Evolutionary conservation across 2,797 vertebrate genomes (phyloP), one percentile per base, ranked within the genome.

Genomic region (Petrocephalus sullivani): DNA sequence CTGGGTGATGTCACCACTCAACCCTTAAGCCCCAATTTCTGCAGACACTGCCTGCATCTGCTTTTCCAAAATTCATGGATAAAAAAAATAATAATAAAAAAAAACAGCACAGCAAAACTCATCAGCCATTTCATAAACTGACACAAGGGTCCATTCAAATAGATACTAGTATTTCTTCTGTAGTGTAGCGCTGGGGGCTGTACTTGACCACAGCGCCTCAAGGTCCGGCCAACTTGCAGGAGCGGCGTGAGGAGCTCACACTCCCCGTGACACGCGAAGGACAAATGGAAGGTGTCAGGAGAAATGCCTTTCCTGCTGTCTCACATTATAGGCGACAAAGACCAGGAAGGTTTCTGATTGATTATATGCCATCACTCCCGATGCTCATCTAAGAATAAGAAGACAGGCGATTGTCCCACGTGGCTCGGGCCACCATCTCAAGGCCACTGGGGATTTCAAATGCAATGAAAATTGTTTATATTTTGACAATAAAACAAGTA

Each of bases 281-380:
- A 4, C 46, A 56, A 21, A 54, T 53, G 82, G 23, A 23, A 19
- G n/a, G 28, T 53, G 53, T 56, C 82, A 83, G 46, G n/a, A 53
- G 49, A 83, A 49, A 83, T 83, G 81, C 51, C 81, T 83, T 53
- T 83, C 19, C 81, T 10, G n/a, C 81, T 23, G 81, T 83, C 81
- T 83, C 51, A 83, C 81, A 53, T 83, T 83, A 49, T 23, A 83
- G 81, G 19, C 46, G 19, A 83, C 51, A 83, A 53, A 49, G 81
- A 53, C 46, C 21, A 46, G 41, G 51, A 83, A 53, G n/a, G 37
- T 53, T 19, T 53, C 81, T 49, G 41, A 83, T 83, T 83, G 81
- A 83, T 53, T 83, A 21, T 49, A 53, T 8, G 81, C 51, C 81
- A 53, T 53, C 81, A 83, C n/a, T 83, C 81, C 3, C 9, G 8